Conservation (phyloP, 2,888 invertebrate species). For the Plagodis dolabraria region DNA sequence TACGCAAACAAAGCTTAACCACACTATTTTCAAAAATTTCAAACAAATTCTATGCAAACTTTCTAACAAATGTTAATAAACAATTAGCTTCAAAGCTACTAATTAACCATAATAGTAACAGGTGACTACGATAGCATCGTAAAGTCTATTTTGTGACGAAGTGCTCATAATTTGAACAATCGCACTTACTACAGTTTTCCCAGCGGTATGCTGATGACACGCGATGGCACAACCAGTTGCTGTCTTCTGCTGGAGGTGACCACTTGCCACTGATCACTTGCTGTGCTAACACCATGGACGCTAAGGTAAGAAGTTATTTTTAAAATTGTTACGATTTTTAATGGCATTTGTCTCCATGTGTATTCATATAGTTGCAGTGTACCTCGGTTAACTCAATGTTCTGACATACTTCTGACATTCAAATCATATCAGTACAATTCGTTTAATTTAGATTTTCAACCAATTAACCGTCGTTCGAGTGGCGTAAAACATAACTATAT, state of each 20-base stretch:
- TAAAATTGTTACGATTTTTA: background rate
- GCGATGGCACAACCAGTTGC: slow-evolving; percentile 56
- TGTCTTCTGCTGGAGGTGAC: slow-evolving; percentile 49
- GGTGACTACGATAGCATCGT: slow-evolving; percentile 36
- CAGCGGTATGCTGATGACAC: slow-evolving; percentile 46
- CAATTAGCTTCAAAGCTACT: slow-evolving; percentile 1
- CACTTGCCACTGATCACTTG: slow-evolving; percentile 36
- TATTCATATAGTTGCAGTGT: too few relatives aligned
- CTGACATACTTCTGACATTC: too few relatives aligned
- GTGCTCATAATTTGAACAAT: slow-evolving; percentile 45
- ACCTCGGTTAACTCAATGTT: too few relatives aligned
- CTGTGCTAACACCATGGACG: slow-evolving; percentile 57
- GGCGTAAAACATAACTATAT: too few relatives aligned
- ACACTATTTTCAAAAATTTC: too few relatives aligned
- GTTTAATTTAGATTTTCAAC: too few relatives aligned
- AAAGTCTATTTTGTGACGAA: slow-evolving; percentile 28
- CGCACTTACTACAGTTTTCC: slow-evolving; percentile 50
- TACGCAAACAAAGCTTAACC: too few relatives aligned
- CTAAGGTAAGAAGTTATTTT: slow-evolving; percentile 54
- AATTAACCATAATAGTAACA: slow-evolving; percentile 42
- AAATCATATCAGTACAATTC: too few relatives aligned
- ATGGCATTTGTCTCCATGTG: too few relatives aligned
- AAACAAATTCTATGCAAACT: too few relatives aligned
- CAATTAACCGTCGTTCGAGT: too few relatives aligned
- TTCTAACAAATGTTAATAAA: too few relatives aligned